phyloP scores from a whole-genome alignment of 2,113 vertebrate genomes.

The Tonatia bakeri region DNA sequence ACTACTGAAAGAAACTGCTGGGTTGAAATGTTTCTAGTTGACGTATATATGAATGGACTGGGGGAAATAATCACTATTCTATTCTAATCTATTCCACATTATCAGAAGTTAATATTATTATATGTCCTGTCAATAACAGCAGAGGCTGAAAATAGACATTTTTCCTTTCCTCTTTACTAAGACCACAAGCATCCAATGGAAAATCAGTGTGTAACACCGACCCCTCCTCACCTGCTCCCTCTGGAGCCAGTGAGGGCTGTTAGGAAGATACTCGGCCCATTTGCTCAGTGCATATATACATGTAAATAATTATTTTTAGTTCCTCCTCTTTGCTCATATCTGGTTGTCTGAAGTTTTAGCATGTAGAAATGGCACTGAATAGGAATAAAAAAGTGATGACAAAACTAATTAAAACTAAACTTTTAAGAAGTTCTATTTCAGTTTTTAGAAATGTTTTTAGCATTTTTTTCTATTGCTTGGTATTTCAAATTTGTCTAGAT shows the following conservation, averaged over 20 bases:
- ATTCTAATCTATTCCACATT: background rate
- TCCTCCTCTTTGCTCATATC: background rate
- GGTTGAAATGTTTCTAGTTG: background rate
- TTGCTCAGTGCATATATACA: background rate
- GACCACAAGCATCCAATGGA: background rate
- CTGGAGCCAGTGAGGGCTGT: background rate
- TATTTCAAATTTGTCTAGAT: background rate
- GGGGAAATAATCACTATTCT: background rate
- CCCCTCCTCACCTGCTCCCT: background rate
- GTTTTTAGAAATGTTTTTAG: background rate
- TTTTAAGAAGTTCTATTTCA: background rate
- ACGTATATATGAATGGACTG: background rate
- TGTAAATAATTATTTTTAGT: background rate
- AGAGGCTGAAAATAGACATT: background rate
- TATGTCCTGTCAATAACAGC: background rate
- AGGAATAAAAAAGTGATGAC: background rate
- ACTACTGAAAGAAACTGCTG: background rate
- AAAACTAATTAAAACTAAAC: constrained; percentile 3
- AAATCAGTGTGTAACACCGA: background rate
- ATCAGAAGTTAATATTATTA: background rate
- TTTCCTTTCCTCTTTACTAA: background rate
- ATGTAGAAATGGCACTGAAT: background rate
- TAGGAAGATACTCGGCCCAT: background rate
- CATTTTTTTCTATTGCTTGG: background rate
- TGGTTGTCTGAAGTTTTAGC: background rate